Base-by-base conservation (phyloP, 2,113 vertebrate species). In the Philantomba maxwellii region DNA sequence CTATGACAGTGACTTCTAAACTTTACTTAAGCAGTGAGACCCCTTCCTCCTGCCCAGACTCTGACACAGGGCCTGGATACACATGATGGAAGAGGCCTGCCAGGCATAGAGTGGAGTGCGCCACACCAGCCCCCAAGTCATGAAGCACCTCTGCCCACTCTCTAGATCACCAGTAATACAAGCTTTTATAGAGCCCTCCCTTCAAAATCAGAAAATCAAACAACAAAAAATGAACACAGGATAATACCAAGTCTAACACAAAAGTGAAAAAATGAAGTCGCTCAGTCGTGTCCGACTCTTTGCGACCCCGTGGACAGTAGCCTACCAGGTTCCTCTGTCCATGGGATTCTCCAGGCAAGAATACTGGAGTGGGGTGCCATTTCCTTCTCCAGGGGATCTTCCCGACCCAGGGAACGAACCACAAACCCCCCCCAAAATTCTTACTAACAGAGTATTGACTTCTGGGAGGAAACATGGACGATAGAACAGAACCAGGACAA, bases 111-210 rank as follows among this genome's bases (percentile, higher is more conserved):
- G 33, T 5, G 7, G 28, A 7, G 64, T 0, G 1, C 21, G 43
- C 1, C 43, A 10, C 10, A 3, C 23, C 33, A 26, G 66, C 30
- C 39, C 7, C 9, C 21, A 1, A 15, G 6, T 7, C 47, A 11
- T 0, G 10, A 47, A 45, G 91, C 39, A 43, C 49, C 43, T 45
- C 58, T 3, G 17, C 36, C 51, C 25, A 25, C 26, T 36, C 28
- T 0, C 36, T 3, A 80, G n/a, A 21, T 6, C 55, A 43, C 6
- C 2, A 0, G 10, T 2, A 12, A 58, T 33, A 30, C 0, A 3
- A 60, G 25, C 12, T 1, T 1, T 1, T 13, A n/a, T 21, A 36
- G 49, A 3, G 26, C 6, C 60, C 60, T 45, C 28, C 60, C 58
- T 45, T 25, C 84, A n/a, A 10, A 55, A 5, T 5, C 26, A 53